phyloP scores from a whole-genome alignment of 35 echinoderm and acorn worm species.

The Patiria miniata region DNA sequence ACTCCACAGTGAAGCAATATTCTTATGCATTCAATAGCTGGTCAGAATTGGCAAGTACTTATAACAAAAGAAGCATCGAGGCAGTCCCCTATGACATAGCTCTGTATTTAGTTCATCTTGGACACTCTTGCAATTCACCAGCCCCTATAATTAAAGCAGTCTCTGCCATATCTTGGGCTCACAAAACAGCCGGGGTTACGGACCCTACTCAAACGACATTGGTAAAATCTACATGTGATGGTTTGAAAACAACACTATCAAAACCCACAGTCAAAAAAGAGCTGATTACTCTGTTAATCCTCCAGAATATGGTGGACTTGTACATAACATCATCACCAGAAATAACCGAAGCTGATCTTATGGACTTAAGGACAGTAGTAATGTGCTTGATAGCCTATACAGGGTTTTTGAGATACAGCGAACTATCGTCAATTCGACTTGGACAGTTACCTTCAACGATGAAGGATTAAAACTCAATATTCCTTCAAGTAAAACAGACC shows the following conservation, averaged over 20 bases:
- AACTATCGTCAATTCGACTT: too few species aligned
- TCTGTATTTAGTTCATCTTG: neutral
- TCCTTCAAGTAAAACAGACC: constrained; percentile 15
- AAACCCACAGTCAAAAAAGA: neutral
- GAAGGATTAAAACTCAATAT: neutral
- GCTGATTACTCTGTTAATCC: neutral
- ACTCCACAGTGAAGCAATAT: constrained; percentile 1
- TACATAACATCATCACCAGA: too few species aligned
- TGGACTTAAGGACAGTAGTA: neutral
- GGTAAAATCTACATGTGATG: neutral
- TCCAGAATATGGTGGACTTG: neutral
- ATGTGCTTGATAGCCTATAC: too few species aligned
- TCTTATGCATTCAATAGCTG: constrained; percentile 6
- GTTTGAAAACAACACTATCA: neutral
- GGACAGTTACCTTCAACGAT: too few species aligned
- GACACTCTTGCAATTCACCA: neutral
- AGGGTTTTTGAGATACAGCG: too few species aligned
- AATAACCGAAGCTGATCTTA: neutral
- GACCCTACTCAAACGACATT: neutral
- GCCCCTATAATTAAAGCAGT: neutral
- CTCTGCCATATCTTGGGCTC: constrained; percentile 19
- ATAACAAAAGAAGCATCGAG: neutral
- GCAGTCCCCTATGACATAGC: neutral
- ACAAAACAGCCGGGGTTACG: neutral
- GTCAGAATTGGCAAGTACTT: neutral